Percentiles rank a stretch among this genome's conserved stretches.
phyloP scores from a whole-genome alignment of 2,797 vertebrate species.

The Danio tinwini region DNA sequence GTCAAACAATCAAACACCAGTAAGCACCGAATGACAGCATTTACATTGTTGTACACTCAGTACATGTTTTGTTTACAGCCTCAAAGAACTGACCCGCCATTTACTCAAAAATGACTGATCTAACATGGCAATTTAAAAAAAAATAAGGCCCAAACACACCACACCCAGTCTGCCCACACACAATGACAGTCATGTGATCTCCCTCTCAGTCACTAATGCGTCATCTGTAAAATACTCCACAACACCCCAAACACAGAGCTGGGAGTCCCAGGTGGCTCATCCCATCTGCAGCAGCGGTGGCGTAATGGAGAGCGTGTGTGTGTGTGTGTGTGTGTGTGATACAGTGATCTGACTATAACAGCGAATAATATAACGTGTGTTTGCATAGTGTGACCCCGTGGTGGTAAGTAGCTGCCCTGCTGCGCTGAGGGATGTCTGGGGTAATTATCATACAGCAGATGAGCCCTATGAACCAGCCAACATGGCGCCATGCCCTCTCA shows the following conservation, averaged over 20 bases:
- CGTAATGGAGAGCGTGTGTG: conserved; percentile 42
- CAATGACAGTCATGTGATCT: conserved; percentile 50
- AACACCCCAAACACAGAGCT: conserved; percentile 19
- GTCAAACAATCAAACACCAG: background rate
- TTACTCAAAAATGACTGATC: conserved; percentile 25
- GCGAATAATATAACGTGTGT: conserved; percentile 47
- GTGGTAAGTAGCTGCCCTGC: conserved; percentile 64
- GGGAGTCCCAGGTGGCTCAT: conserved; percentile 56
- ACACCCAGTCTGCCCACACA: conserved; percentile 53
- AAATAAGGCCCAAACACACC: conserved; percentile 2
- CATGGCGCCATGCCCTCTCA: conserved; percentile 77
- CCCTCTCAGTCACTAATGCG: conserved; percentile 29
- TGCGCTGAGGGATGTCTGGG: conserved; percentile 71
- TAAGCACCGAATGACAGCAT: background rate
- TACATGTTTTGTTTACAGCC: conserved; percentile 65
- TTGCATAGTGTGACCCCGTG: conserved; percentile 49
- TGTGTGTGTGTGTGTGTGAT: conserved; percentile 23
- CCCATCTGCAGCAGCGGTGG: conserved; percentile 54
- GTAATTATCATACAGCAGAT: conserved; percentile 83
- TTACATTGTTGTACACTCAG: conserved; percentile 63
- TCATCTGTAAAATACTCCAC: conserved; percentile 49
- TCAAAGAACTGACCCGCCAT: conserved; percentile 29
- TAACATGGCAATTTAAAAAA: conserved; percentile 23
- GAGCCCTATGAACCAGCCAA: conserved; percentile 75
- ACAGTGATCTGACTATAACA: conserved; percentile 3